phyloP scores from a whole-genome alignment of 2,113 vertebrate genomes.

The Takifugu bimaculatus region DNA sequence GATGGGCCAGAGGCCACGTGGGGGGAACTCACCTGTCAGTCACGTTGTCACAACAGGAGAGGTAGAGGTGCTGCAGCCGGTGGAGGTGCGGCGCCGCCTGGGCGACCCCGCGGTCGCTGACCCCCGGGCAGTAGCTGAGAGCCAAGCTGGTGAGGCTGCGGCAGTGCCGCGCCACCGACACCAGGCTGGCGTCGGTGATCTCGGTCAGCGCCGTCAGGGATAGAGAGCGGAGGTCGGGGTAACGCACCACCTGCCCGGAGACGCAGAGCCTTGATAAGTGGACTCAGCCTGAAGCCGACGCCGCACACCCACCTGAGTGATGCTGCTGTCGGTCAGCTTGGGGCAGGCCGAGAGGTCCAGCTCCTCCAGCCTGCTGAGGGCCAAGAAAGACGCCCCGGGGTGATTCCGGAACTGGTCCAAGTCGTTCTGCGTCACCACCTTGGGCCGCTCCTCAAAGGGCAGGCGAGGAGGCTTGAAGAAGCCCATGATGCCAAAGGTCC shows the following conservation, averaged over 20 bases:
- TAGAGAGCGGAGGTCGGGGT: constrained; percentile 74
- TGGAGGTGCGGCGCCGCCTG: constrained; percentile 65
- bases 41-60: constrained; percentile 78
- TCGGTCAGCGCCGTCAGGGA: constrained; percentile 78
- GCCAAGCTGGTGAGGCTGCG: constrained; percentile 75
- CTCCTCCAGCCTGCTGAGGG: constrained; percentile 73
- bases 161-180: constrained; percentile 73
- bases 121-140: constrained; percentile 73
- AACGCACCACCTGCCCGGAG: constrained; percentile 56
- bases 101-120: constrained; percentile 75
- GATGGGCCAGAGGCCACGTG: no score
- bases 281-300: no score
- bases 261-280: no score
- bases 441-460: constrained; percentile 63
- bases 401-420: constrained; percentile 55
- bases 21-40: constrained; percentile 72
- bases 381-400: constrained; percentile 68
- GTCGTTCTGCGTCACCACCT: constrained; percentile 59
- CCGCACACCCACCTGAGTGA: constrained; percentile 71
- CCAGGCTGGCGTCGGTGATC: constrained; percentile 75
- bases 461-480: constrained; percentile 75
- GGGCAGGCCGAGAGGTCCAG: constrained; percentile 81
- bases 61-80: constrained; percentile 78
- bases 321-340: constrained; percentile 80
- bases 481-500: constrained; percentile 79